Base-by-base conservation (phyloP, 2,113 vertebrate genomes). In the Plotosus lineatus region DNA sequence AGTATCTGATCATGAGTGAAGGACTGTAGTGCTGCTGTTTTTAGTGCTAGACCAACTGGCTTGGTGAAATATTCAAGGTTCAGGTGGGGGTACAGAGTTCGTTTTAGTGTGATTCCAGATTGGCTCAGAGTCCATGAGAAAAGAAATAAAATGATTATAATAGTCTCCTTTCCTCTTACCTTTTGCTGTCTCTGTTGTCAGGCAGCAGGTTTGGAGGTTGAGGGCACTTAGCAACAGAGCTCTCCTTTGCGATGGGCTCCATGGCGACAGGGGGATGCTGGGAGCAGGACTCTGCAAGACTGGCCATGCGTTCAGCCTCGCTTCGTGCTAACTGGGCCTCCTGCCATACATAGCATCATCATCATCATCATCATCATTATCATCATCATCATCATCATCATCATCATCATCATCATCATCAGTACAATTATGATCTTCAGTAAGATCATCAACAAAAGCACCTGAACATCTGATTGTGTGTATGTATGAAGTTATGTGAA, bases 241-340 rank as follows among this genome's bases (percentile, higher is more conserved):
- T 87, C 56, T 94, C 94, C 81, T 94, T 94, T 91, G 96, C 92
- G 65, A 91, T 92, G 66, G 84, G 90, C 9, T 94, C 91, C 72
- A 96, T 89, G 82, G 95, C 92, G 82, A 88, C 82, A 10, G 68
- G 89, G 84, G 94, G 93, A 81, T 92, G 84, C 21, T 94, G 91
- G 2, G 94, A 94, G 85, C 96, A 93, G 0, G 94, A 94, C 84
- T 94, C 94, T 82, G 93, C 92, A 84, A 95, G 89, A 0, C 90
- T 92, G 0, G 91, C 93, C 91, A 94, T 95, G 63, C 89, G 87
- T 0, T 94, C 93, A 0, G 93, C 95, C 88, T 97, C 95, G 3
- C 87, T 91, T 86, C 91, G 93, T 14, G 95, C 95, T 82, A 96
- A 89, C 88, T 94, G 94, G 90, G 95, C 94, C 87, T 98, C 96